Evolutionary conservation across 2,113 vertebrate genomes (phyloP).

Genomic region (Chrysochloris asiatica): DNA sequence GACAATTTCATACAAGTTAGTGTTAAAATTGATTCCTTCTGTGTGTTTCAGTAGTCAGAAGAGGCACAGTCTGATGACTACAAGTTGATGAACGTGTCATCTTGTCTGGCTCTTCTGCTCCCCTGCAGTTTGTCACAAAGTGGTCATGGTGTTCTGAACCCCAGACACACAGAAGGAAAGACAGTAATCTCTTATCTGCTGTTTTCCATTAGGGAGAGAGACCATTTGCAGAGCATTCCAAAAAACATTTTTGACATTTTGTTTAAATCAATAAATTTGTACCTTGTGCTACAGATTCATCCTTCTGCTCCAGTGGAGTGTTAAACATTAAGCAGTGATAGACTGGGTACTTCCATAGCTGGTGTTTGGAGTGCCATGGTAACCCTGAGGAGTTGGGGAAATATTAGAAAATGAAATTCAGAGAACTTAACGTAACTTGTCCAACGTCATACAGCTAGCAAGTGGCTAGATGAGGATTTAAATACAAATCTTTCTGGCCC

Average conservation of each 20-base stretch:
- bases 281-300: too few relatives aligned
- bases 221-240: background rate
- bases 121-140: background rate
- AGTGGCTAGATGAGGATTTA: background rate
- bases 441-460: background rate
- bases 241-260: conserved; percentile 20
- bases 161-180: too few relatives aligned
- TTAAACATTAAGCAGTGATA: background rate
- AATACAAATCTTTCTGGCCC: background rate
- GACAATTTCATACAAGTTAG: background rate
- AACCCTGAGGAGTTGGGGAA: background rate
- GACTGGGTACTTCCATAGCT: background rate
- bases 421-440: too few relatives aligned
- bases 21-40: background rate
- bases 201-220: too few relatives aligned
- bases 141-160: background rate
- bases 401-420: background rate
- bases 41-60: background rate
- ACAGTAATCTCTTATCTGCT: too few relatives aligned
- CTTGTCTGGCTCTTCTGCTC: background rate
- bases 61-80: background rate
- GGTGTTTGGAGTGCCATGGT: background rate
- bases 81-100: background rate
- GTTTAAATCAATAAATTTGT: too few relatives aligned
- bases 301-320: too few relatives aligned